Base-by-base conservation (phyloP, 2,797 vertebrate genomes). In the Stomatorhinus walkeri region DNA sequence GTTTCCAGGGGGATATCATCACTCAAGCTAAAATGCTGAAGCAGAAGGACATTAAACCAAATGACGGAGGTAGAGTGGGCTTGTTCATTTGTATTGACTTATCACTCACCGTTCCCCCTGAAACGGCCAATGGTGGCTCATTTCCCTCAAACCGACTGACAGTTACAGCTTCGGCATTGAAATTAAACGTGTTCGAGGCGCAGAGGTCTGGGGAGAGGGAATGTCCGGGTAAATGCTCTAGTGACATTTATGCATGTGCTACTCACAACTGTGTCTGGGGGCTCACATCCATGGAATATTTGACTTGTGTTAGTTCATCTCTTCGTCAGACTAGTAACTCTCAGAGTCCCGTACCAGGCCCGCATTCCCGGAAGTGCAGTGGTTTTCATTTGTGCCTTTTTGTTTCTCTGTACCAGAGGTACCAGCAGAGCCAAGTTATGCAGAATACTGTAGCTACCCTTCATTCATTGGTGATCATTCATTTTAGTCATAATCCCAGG, bases 191-290 rank as follows among this genome's bases (percentile, higher is more conserved):
- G 87, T 90, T 85, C 89, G 36, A 89, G 83, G 90, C 88, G 6
- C 19, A 87, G 88, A 85, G 56, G 24, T 88, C 16, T 43, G 88
- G 90, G 87, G 79, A 90, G 86, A 90, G 83, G 36, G 90, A 87
- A 91, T 90, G 88, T 91, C 91, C 89, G 51, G 46, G 91, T 89
- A 84, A 91, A 86, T 10, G 68, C 88, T 91, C 61, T 61, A 48
- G 85, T 92, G 90, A 92, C 52, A 19, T 92, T 92, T 90, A 93
- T 87, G 79, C 40, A 16, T 7, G 61, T 48, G 46, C 89, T 89
- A 89, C 88, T 87, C 16, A 89, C 87, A 46, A 88, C 61, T 59
- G 64, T 49, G 56, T 89, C 76, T 24, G 81, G 84, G 59, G 81
- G 56, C 89, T 89, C 56, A 28, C 72, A 81, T 91, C 88, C 84